Evolutionary conservation across 2,888 invertebrate species (phyloP).

Genomic region (Griposia aprilina): DNA sequence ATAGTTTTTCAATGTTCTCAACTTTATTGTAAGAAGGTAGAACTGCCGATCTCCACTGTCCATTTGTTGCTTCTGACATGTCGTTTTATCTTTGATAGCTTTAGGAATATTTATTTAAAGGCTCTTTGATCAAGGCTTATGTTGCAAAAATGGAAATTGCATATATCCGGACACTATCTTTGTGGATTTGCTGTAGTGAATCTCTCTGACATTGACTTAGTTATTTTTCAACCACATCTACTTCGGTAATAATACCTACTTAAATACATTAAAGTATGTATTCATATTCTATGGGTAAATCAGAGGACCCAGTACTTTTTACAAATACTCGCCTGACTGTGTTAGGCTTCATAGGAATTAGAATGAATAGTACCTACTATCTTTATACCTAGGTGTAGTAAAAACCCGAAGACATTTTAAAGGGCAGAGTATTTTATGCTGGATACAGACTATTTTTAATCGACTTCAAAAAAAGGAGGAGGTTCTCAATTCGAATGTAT

Average conservation of each 20-base stretch:
- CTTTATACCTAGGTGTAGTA: neutral
- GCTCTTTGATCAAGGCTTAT: slow-evolving; percentile 68
- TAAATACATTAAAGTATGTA: too few relatives aligned
- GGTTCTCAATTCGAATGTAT: too few relatives aligned
- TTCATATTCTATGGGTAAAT: neutral
- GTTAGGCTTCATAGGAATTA: neutral
- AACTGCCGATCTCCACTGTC: slow-evolving; percentile 72
- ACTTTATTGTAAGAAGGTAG: slow-evolving; percentile 74
- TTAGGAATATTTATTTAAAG: slow-evolving; percentile 68
- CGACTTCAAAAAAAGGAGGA: too few relatives aligned
- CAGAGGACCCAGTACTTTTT: neutral
- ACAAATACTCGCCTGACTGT: neutral
- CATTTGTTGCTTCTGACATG: slow-evolving; percentile 83
- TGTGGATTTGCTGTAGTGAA: neutral
- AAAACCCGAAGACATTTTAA: neutral
- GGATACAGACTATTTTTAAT: neutral
- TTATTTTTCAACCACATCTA: neutral
- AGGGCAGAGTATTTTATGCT: neutral
- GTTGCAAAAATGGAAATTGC: slow-evolving; percentile 36
- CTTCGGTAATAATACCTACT: too few relatives aligned
- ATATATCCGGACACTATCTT: slow-evolving; percentile 15
- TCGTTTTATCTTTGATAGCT: slow-evolving; percentile 75
- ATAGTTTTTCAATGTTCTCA: slow-evolving; percentile 71
- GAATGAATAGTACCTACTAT: neutral
- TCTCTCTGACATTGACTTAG: neutral